Evolutionary conservation across 1,140 invertebrate genomes (phyloP), one percentile per base, ranked within the genome.

Genomic region (Drosophila chauvacae): DNA sequence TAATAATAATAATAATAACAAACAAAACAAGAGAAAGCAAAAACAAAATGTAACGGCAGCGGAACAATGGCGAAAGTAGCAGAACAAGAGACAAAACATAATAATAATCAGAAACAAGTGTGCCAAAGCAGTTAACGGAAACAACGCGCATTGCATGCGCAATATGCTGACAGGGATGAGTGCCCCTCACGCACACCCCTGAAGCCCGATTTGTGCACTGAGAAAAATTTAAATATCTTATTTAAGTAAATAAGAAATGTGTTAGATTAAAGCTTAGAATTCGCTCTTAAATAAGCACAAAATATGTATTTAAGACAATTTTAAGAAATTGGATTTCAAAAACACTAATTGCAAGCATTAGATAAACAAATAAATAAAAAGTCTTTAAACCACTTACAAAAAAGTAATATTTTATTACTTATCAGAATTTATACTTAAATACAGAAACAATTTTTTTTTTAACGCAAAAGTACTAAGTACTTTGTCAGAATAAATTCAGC

Each of bases 91-190:
- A 84, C 81, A 80, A 81, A 88, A 87, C 84, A 87, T 85, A 90
- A 90, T 90, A 90, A 90, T 90, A 90, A 90, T 90, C 85, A 90
- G 85, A 90, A 90, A 90, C 85, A 90, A 90, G 85, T 90, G 85
- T 90, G 85, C 81, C 81, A 90, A 88, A 88, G 86, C 85, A 90
- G 85, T 90, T 90, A 90, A 90, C 85, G 85, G 85, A 90, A 90
- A 85, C 81, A 88, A 88, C 84, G 86, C 81, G 85, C 81, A 85
- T 66, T 90, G 85, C 85, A 90, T 90, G 85, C 85, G 80, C 78
- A 90, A 90, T 84, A 87, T 77, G 80, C 77, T 71, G 65, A 45
- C 77, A 65, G 75, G 78, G 73, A 81, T 74, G 82, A 81, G 81
- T 61, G 60, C 77, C 57, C 63, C 57, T 30, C 64, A 33, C 39